Conservation (phyloP, 2,888 invertebrate genomes). For the Xylocampa areola region DNA sequence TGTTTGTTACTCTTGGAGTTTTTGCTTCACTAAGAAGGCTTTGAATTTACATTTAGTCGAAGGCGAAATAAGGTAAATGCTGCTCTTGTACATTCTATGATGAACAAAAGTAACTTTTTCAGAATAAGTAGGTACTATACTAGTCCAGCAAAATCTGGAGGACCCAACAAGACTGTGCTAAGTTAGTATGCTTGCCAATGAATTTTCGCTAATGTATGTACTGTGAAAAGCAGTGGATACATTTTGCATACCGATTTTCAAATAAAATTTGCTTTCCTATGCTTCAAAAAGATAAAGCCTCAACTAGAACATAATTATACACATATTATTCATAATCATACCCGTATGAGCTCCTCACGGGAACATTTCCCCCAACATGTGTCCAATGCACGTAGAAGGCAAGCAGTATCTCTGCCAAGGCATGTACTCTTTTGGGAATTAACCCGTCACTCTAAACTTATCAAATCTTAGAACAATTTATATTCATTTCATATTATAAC, state of each 20-base stretch:
- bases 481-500: conserved; percentile 15
- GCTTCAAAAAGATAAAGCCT: conserved; percentile 23
- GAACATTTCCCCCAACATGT: conserved; percentile 9
- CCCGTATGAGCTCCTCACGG: conserved; percentile 15
- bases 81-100: too few species aligned
- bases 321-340: conserved; percentile 49
- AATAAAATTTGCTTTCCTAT: conserved; percentile 20
- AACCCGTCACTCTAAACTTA: conserved; percentile 31
- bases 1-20: conserved; percentile 28
- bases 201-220: too few species aligned
- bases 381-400: conserved; percentile 11
- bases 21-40: conserved; percentile 19
- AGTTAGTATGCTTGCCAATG: neutral
- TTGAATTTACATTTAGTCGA: conserved; percentile 31
- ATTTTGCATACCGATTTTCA: too few species aligned
- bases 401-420: conserved; percentile 1
- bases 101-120: too few species aligned
- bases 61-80: conserved; percentile 10
- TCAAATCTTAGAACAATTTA: conserved; percentile 38
- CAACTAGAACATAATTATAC: conserved; percentile 33
- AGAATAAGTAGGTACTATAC: too few species aligned
- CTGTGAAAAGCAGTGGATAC: too few species aligned
- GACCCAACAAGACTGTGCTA: too few species aligned
- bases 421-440: conserved; percentile 31
- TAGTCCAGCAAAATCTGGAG: too few species aligned